Conservation (phyloP, 2,888 invertebrate genomes). For the Drosophila sordidula region DNA sequence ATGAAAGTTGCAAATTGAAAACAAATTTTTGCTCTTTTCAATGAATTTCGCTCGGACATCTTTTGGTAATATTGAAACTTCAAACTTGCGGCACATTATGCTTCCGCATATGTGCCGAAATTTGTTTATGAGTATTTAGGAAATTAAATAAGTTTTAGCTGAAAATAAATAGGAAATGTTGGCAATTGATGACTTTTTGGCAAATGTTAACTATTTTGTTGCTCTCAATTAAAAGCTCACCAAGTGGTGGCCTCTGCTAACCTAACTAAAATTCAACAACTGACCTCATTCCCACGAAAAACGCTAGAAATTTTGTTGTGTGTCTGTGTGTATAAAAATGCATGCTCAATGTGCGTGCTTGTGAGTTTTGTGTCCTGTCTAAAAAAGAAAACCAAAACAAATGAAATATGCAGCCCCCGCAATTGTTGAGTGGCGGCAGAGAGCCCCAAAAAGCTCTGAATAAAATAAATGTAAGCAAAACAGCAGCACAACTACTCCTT, state of each 20-base stretch:
- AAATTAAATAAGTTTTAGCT: slow-evolving; percentile 3
- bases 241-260: not conserved
- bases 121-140: slow-evolving; percentile 1
- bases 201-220: not conserved
- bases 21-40: slow-evolving; percentile 1
- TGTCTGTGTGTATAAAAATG: slow-evolving; percentile 1
- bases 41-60: slow-evolving; percentile 2
- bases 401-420: slow-evolving; percentile 58
- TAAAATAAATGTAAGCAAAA: slow-evolving; percentile 34
- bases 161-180: not conserved
- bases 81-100: not conserved
- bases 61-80: not conserved
- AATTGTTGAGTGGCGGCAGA: slow-evolving; percentile 33
- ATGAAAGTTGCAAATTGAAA: slow-evolving; percentile 11
- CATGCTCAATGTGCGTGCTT: slow-evolving; percentile 14
- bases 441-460: slow-evolving; percentile 19
- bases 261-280: slow-evolving; percentile 19
- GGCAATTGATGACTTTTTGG: not conserved
- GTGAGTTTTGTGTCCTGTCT: slow-evolving; percentile 31
- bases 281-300: slow-evolving; percentile 64
- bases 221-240: slow-evolving; percentile 3
- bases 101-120: slow-evolving; percentile 1
- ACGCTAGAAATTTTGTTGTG: slow-evolving; percentile 24
- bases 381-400: slow-evolving; percentile 55
- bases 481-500: not conserved